phyloP scores from a whole-genome alignment of 2,797 vertebrate species.

The Borostomias antarcticus region DNA sequence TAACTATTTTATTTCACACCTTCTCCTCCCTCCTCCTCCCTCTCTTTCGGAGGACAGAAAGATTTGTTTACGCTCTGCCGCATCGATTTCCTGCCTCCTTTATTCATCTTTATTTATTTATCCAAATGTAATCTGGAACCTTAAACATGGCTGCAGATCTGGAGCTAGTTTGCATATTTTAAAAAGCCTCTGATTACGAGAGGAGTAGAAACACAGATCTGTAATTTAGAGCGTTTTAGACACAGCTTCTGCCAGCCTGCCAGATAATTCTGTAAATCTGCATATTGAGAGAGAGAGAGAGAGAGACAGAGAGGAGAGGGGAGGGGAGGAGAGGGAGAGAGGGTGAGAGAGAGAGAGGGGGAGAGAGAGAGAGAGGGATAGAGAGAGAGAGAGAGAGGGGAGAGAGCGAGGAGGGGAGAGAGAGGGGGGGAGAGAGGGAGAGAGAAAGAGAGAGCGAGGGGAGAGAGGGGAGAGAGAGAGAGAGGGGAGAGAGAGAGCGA shows the following conservation, averaged over 20 bases:
- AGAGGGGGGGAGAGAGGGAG: constrained; percentile 17
- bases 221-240: constrained; percentile 81
- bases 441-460: too few species aligned
- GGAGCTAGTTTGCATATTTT: constrained; percentile 75
- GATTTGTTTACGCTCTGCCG: constrained; percentile 63
- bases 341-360: constrained; percentile 58
- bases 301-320: too few species aligned
- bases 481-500: too few species aligned
- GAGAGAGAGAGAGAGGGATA: too few species aligned
- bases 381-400: too few species aligned
- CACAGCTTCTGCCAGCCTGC: constrained; percentile 71
- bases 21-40: not conserved
- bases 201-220: constrained; percentile 71
- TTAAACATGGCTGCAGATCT: constrained; percentile 61
- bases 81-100: constrained; percentile 63
- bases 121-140: constrained; percentile 73
- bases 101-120: constrained; percentile 67
- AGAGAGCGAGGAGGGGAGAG: constrained; percentile 10
- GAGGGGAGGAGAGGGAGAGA: constrained; percentile 53
- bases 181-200: constrained; percentile 71
- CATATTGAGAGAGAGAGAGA: constrained; percentile 80
- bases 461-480: too few species aligned
- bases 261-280: constrained; percentile 80
- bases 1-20: constrained; percentile 71
- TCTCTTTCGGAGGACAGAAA: constrained; percentile 49